These are phyloP conservation scores for Gadopsis bispinosus DNA, from an alignment of 2,797 vertebrate genomes.

Conservation along the genomic window DNA sequence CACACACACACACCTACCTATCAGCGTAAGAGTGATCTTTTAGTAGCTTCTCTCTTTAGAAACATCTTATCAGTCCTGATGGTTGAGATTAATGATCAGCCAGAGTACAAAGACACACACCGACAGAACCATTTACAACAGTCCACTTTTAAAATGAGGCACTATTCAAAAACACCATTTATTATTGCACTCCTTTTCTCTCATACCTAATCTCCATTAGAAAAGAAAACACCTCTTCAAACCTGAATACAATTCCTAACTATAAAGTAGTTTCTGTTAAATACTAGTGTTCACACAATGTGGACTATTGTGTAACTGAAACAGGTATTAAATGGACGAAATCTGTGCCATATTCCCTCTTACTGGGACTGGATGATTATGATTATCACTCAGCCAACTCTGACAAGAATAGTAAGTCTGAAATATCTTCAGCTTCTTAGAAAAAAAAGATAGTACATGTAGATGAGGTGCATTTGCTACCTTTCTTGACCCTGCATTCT, in stretches of 20 bases:
- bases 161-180: constrained; percentile 57
- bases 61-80: constrained; percentile 72
- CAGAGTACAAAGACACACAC: constrained; percentile 69
- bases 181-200: constrained; percentile 39
- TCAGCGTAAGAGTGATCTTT: constrained; percentile 53
- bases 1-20: constrained; percentile 9
- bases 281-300: constrained; percentile 28
- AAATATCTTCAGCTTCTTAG: not conserved
- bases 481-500: not conserved
- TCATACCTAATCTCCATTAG: constrained; percentile 48
- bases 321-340: not conserved
- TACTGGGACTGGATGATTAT: constrained; percentile 8
- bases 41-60: constrained; percentile 55
- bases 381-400: constrained; percentile 4
- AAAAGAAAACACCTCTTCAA: constrained; percentile 36
- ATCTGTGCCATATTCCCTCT: not conserved
- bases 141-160: constrained; percentile 57
- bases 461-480: not conserved
- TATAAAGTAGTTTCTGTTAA: constrained; percentile 24
- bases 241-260: constrained; percentile 19
- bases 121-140: constrained; percentile 69
- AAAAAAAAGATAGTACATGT: not conserved
- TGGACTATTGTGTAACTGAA: constrained; percentile 19
- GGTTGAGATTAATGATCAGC: constrained; percentile 78
- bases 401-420: not conserved